phyloP scores from a whole-genome alignment of 1,140 invertebrate species.

The Drosophila teissieri region DNA sequence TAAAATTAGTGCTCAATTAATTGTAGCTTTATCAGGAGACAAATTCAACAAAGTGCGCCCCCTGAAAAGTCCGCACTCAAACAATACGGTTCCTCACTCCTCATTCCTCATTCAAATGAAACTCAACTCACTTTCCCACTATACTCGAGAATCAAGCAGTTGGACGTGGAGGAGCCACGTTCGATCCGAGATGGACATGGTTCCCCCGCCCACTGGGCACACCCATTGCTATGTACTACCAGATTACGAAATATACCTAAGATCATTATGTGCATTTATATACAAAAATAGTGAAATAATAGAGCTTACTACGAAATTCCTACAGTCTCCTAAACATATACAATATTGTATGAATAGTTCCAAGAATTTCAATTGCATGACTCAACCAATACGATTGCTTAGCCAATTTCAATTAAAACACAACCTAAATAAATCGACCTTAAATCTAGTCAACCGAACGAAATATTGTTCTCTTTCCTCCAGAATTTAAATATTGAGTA shows the following conservation, averaged over 20 bases:
- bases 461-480: background rate
- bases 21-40: slow-evolving; percentile 60
- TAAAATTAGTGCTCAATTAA: slow-evolving; percentile 63
- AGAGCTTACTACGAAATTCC: slow-evolving; percentile 77
- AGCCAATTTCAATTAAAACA: slow-evolving; percentile 45
- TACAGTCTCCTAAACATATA: slow-evolving; percentile 38
- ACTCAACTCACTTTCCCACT: slow-evolving; percentile 18
- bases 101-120: background rate
- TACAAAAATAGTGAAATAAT: slow-evolving; percentile 59
- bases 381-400: slow-evolving; percentile 36
- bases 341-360: slow-evolving; percentile 31
- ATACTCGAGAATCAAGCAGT: slow-evolving; percentile 17
- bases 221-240: slow-evolving; percentile 25
- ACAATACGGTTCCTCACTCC: slow-evolving; percentile 69
- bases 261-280: slow-evolving; percentile 48
- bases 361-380: slow-evolving; percentile 46
- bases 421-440: slow-evolving; percentile 40
- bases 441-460: slow-evolving; percentile 7
- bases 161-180: background rate
- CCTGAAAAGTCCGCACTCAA: slow-evolving; percentile 15
- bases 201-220: slow-evolving; percentile 19
- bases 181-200: background rate
- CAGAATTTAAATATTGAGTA: too few species aligned
- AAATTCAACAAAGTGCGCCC: slow-evolving; percentile 34
- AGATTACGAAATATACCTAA: slow-evolving; percentile 32